phyloP scores from a whole-genome alignment of 2,113 vertebrate genomes.

The Callithrix jacchus region DNA sequence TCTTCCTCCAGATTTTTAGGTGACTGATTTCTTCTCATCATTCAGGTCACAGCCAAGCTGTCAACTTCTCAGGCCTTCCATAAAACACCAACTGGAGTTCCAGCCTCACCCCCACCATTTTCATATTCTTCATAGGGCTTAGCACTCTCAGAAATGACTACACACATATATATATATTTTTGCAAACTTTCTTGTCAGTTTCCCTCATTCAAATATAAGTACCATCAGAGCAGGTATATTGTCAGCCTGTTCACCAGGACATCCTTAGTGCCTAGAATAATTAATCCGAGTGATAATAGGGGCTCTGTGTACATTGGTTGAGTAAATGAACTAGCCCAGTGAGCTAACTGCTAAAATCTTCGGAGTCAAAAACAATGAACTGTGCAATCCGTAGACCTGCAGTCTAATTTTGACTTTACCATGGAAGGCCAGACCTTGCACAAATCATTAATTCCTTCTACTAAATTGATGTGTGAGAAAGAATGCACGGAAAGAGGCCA shows the following conservation, averaged over 20 bases:
- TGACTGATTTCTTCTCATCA: background rate
- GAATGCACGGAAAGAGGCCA: background rate
- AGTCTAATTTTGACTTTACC: background rate
- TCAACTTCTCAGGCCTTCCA: background rate
- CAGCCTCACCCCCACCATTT: background rate
- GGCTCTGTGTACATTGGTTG: background rate
- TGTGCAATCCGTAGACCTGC: too few relatives aligned
- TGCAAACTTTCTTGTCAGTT: background rate
- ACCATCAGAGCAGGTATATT: accelerated
- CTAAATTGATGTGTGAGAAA: background rate
- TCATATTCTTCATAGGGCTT: background rate
- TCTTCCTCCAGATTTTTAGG: background rate
- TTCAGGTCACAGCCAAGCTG: background rate
- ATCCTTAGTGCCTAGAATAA: background rate
- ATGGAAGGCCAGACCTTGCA: background rate
- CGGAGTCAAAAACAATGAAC: background rate
- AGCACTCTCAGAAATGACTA: background rate
- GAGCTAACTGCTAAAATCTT: background rate
- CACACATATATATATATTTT: too few relatives aligned
- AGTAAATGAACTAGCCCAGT: background rate
- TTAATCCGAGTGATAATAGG: background rate
- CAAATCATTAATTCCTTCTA: background rate
- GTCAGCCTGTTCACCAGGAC: background rate
- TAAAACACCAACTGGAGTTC: background rate
- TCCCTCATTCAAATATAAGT: background rate